These are phyloP conservation scores for Trypoxylus dichotomus DNA, from an alignment of 1,140 invertebrate genomes.

Conservation along the genomic window DNA sequence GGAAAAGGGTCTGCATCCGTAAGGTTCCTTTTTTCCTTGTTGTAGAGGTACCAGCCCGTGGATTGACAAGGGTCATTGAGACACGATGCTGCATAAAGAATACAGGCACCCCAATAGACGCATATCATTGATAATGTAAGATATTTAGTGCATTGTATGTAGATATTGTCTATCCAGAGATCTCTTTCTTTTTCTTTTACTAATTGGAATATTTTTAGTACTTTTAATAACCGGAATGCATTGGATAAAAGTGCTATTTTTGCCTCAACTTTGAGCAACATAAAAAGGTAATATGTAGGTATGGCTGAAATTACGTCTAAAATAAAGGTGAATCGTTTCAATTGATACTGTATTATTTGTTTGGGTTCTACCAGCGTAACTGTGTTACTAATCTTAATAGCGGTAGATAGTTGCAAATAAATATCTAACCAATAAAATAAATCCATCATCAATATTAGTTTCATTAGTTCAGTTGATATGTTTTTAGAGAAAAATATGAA, in stretches of 20 bases:
- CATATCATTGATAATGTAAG: slow-evolving; percentile 16
- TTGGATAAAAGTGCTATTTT: slow-evolving; percentile 14
- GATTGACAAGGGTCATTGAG: background rate
- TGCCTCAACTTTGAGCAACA: background rate
- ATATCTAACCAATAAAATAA: slow-evolving; percentile 35
- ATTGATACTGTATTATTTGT: slow-evolving; percentile 26
- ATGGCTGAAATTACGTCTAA: slow-evolving; percentile 32
- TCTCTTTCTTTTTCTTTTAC: slow-evolving; percentile 30
- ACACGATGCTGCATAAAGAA: slow-evolving; percentile 19
- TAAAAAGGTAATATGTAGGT: slow-evolving; percentile 23
- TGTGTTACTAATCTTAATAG: background rate
- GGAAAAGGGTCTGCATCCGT: background rate
- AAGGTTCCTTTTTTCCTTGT: background rate
- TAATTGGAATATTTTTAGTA: slow-evolving; percentile 30
- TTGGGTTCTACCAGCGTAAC: background rate
- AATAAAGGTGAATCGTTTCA: slow-evolving; percentile 28
- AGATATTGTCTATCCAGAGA: slow-evolving; percentile 5
- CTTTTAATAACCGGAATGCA: slow-evolving; percentile 28
- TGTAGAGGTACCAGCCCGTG: background rate
- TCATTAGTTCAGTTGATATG: background rate
- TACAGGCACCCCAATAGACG: slow-evolving; percentile 25
- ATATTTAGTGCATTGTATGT: slow-evolving; percentile 30
- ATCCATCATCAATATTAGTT: slow-evolving; percentile 21
- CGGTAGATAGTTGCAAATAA: slow-evolving; percentile 33
- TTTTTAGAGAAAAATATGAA: slow-evolving; percentile 19